Conservation (phyloP, 2,113 vertebrate species). For the Microtus montanus region DNA sequence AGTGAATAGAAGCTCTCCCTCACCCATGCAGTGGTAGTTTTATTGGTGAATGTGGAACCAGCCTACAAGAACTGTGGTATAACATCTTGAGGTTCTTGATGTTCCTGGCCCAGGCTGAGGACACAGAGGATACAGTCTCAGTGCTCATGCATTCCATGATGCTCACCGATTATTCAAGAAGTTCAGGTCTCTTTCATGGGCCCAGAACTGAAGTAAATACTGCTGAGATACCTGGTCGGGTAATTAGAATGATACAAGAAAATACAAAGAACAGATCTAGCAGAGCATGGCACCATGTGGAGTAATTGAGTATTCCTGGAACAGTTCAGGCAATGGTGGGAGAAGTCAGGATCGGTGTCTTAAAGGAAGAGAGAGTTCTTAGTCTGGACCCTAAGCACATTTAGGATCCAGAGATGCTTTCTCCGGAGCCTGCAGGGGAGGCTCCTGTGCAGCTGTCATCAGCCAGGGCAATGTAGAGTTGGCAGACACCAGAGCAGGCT, state of each 20-base stretch:
- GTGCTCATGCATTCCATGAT: neutral
- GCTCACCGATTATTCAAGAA: neutral
- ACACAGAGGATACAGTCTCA: neutral
- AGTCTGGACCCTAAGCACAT: neutral
- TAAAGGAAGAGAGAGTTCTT: neutral
- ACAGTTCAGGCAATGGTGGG: neutral
- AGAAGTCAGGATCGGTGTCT: neutral
- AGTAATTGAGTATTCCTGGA: neutral
- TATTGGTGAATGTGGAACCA: neutral
- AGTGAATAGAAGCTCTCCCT: neutral
- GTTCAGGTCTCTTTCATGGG: neutral
- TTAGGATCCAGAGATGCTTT: neutral
- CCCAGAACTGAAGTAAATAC: neutral
- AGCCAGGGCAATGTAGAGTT: neutral
- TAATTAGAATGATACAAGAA: neutral
- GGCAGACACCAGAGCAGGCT: rapidly evolving
- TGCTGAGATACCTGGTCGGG: neutral
- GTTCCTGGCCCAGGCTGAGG: neutral
- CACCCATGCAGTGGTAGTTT: neutral
- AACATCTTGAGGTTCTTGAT: neutral
- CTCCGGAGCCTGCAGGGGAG: neutral
- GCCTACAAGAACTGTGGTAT: neutral
- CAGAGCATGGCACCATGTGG: neutral
- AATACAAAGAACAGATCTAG: neutral
- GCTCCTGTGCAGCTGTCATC: neutral